Evolutionary conservation across 2,797 vertebrate genomes (phyloP), one percentile per base, ranked within the genome.

Genomic region (Anguilla anguilla): DNA sequence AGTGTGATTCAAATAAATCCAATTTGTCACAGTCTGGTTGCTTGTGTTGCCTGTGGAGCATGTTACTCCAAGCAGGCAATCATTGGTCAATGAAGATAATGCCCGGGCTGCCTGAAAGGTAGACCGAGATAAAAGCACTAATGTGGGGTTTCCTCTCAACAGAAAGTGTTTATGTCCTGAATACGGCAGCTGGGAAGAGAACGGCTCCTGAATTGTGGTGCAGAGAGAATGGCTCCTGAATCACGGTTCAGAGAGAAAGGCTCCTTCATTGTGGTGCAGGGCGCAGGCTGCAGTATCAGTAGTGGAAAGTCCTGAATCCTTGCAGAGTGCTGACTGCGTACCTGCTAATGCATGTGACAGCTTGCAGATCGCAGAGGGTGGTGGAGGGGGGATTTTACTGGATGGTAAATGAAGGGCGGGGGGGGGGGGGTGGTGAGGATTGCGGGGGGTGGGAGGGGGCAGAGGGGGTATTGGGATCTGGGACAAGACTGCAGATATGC

Each of bases 401-500:
- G 79, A 28, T 83, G 77, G 59, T 3, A 25, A 10, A 43, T 77
- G 57, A 82, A 59, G 49, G 25, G 84, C 15, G 55, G 46, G 49
- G 55, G n/a, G n/a, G n/a, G n/a, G n/a, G 53, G 39, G 49, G 9
- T 51, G 49, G 4, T 51, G 49, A 9, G 49, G 49, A 77, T 19
- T 85, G 11, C 51, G 17, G 87, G 35, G 35, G 35, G 35, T 35
- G 64, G 64, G 46, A 61, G 74, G 74, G 74, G 31, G 77, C 74
- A 6, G 74, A 7, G 17, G 77, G 35, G 77, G 43, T 69, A 84
- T 64, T 69, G 57, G 28, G n/a, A 89, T 83, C 85, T 72, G 74
- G 22, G 67, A 79, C 64, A 53, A 83, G 86, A 92, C 89, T 88
- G 89, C 89, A 89, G 89, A 28, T 90, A 1, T 51, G 53, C 69